These are phyloP conservation scores for Haliclystus octoradiatus DNA, from an alignment of 30 jellyfish, hydroid and myxozoan species.

Conservation along the genomic window DNA sequence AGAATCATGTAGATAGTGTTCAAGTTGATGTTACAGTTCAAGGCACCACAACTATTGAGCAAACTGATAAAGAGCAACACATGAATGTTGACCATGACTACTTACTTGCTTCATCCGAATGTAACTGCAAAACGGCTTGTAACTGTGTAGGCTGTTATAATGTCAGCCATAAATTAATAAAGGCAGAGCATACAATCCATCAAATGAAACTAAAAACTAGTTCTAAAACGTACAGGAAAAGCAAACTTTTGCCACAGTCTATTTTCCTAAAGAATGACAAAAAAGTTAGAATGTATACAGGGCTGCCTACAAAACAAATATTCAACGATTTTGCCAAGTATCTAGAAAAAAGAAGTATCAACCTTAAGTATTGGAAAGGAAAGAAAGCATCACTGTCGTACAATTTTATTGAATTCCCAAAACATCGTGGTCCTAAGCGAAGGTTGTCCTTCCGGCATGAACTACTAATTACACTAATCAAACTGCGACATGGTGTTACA, in stretches of 20 bases:
- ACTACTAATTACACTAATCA: background rate
- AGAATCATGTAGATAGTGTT: too few relatives aligned
- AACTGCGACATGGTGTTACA: slow-evolving; percentile 9
- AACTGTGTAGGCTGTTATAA: slow-evolving; percentile 5
- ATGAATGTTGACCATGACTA: slow-evolving; percentile 4
- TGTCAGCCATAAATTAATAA: background rate
- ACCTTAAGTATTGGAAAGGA: slow-evolving; percentile 6
- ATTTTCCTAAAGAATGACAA: background rate
- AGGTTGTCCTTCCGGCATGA: slow-evolving; percentile 7
- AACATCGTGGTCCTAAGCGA: slow-evolving; percentile 5
- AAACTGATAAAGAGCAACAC: background rate
- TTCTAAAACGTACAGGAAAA: too few relatives aligned
- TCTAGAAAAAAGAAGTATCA: background rate
- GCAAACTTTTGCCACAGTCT: background rate
- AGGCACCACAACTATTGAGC: too few relatives aligned
- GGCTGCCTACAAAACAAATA: slow-evolving; percentile 8
- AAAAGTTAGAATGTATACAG: slow-evolving; percentile 5
- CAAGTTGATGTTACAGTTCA: too few relatives aligned
- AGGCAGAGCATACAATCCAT: background rate
- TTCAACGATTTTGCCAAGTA: slow-evolving; percentile 1
- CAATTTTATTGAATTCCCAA: slow-evolving; percentile 3
- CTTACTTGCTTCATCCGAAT: too few relatives aligned
- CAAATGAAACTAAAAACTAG: background rate
- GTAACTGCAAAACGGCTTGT: background rate
- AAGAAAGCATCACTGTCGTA: background rate